These are phyloP conservation scores for Andrena trimmerana DNA, from an alignment of 2,888 invertebrate species.

Conservation along the genomic window DNA sequence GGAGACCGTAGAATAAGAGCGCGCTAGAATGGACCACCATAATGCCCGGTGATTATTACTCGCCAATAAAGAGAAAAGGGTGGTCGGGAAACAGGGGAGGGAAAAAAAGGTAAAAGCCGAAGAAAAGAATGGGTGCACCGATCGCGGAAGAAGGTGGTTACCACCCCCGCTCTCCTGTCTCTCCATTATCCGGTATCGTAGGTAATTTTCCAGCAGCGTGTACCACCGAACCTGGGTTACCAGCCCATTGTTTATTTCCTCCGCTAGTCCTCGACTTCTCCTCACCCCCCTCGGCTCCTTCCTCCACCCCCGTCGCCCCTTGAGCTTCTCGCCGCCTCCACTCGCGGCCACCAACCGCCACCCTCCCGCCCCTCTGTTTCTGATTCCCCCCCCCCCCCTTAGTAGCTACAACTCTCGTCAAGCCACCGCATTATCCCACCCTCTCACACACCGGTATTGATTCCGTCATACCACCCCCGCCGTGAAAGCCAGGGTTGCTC, in stretches of 20 bases:
- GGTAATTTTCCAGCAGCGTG: slow-evolving; percentile 74
- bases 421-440: slow-evolving; percentile 82
- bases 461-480: slow-evolving; percentile 78
- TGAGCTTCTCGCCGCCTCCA: slow-evolving; percentile 1
- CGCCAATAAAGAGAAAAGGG: slow-evolving; percentile 54
- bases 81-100: not conserved
- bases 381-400: slow-evolving; percentile 47
- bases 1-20: not conserved
- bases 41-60: slow-evolving; percentile 64
- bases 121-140: slow-evolving; percentile 58
- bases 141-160: slow-evolving; percentile 55
- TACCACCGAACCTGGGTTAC: slow-evolving; percentile 69
- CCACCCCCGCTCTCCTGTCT: slow-evolving; percentile 39
- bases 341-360: slow-evolving; percentile 4
- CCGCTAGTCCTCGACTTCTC: slow-evolving; percentile 63
- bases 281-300: slow-evolving; percentile 19
- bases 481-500: slow-evolving; percentile 69
- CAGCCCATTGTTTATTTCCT: slow-evolving; percentile 74
- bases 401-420: slow-evolving; percentile 79
- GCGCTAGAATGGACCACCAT: slow-evolving; percentile 38
- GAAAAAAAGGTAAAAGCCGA: slow-evolving; percentile 41
- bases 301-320: slow-evolving; percentile 20
- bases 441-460: slow-evolving; percentile 82
- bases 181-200: slow-evolving; percentile 68
- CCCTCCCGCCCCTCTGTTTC: slow-evolving; percentile 31